phyloP scores from a whole-genome alignment of 2,113 vertebrate species.

The Illadopsis cleaveri region DNA sequence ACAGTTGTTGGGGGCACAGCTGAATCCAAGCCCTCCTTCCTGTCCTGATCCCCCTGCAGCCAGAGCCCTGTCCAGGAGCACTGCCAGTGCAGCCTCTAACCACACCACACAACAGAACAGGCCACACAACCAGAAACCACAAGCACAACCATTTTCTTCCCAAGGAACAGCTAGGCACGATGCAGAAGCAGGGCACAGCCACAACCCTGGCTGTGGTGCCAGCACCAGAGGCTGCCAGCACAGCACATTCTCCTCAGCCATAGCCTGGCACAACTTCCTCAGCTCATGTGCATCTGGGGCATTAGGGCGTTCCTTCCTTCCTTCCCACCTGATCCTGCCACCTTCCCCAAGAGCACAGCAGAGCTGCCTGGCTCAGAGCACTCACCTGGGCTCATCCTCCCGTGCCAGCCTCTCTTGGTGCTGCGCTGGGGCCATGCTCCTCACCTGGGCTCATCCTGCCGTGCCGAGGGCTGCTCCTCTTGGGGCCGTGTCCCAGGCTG shows the following conservation, averaged over 20 bases:
- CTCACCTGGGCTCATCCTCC: not conserved
- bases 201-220: rapidly evolving
- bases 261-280: not conserved
- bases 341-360: not conserved
- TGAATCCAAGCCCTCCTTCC: too few relatives aligned
- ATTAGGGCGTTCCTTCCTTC: not conserved
- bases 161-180: too few relatives aligned
- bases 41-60: not conserved
- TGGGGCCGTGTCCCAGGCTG: not conserved
- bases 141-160: rapidly evolving
- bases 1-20: not conserved
- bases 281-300: rapidly evolving
- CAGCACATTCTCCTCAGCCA: rapidly evolving
- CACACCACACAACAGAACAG: not conserved
- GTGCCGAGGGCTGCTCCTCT: not conserved
- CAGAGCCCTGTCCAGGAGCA: too few relatives aligned
- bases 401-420: not conserved
- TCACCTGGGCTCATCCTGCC: not conserved
- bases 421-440: not conserved
- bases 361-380: not conserved
- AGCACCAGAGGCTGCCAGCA: not conserved
- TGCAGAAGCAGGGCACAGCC: rapidly evolving
- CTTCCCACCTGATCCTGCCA: not conserved
- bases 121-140: not conserved
- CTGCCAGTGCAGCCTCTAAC: not conserved